phyloP scores from a whole-genome alignment of 2,113 vertebrate species.

The Oxyura jamaicensis region DNA sequence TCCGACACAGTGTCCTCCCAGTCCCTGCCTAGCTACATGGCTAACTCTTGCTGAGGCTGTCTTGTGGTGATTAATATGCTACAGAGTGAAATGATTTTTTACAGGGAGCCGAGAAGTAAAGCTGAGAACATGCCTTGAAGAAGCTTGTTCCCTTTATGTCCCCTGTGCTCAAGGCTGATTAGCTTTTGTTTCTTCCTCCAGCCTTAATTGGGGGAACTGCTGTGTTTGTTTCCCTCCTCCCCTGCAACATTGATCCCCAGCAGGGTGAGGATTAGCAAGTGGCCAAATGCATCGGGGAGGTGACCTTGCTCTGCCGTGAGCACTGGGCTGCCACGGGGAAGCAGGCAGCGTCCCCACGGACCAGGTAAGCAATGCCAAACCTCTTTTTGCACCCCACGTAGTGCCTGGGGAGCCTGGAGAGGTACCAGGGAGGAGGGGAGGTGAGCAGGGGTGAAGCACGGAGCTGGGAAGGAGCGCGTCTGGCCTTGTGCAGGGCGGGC shows the following conservation, averaged over 20 bases:
- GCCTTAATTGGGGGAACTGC: not conserved
- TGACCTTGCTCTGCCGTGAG: not conserved
- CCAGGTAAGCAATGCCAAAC: not conserved
- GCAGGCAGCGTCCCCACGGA: not conserved
- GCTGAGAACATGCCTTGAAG: not conserved
- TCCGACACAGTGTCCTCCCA: not conserved
- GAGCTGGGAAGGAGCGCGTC: not conserved
- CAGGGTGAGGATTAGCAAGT: not conserved
- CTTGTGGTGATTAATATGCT: not conserved
- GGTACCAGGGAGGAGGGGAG: no score
- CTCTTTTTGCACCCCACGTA: not conserved
- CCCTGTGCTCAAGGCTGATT: not conserved
- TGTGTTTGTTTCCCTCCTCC: not conserved
- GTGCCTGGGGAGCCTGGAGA: not conserved
- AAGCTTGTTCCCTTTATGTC: not conserved
- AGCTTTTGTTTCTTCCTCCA: conserved; percentile 5
- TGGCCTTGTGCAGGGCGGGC: not conserved
- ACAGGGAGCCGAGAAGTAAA: not conserved
- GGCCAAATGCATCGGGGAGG: not conserved
- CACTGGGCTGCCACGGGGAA: not conserved
- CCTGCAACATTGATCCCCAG: not conserved
- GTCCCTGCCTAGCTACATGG: not conserved
- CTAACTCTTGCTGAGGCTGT: conserved; percentile 39
- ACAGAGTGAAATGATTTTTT: not conserved
- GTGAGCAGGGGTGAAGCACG: not conserved